Conservation (phyloP, 2,113 vertebrate species). For the Nesospiza acunhae region DNA sequence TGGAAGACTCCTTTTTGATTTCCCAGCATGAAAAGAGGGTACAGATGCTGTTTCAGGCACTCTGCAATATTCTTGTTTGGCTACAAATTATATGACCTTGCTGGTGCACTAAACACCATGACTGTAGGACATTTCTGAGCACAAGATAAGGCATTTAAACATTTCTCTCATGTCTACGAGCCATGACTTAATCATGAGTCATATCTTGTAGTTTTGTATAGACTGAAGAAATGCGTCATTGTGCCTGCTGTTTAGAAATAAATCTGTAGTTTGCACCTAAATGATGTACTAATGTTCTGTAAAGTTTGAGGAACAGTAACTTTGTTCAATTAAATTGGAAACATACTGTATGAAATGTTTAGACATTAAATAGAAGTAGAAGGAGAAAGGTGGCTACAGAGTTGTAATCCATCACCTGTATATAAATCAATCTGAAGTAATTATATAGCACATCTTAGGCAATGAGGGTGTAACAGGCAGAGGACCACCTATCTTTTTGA, state of each 20-base stretch:
- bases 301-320: neutral
- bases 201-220: neutral
- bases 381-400: neutral
- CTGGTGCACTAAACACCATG: neutral
- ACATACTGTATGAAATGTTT: neutral
- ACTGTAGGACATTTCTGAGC: neutral
- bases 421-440: neutral
- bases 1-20: neutral
- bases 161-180: neutral
- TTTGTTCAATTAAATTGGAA: neutral
- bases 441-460: neutral
- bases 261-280: neutral
- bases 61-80: neutral
- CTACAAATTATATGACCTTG: neutral
- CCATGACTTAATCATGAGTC: neutral
- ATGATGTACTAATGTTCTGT: neutral
- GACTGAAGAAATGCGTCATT: neutral
- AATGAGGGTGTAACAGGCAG: neutral
- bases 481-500: neutral
- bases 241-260: neutral
- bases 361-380: neutral
- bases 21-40: neutral
- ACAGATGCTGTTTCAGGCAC: neutral
- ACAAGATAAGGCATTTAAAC: neutral
- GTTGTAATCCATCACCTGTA: neutral